Conservation (phyloP, 1,140 invertebrate species). For the Sycophila sp. region DNA sequence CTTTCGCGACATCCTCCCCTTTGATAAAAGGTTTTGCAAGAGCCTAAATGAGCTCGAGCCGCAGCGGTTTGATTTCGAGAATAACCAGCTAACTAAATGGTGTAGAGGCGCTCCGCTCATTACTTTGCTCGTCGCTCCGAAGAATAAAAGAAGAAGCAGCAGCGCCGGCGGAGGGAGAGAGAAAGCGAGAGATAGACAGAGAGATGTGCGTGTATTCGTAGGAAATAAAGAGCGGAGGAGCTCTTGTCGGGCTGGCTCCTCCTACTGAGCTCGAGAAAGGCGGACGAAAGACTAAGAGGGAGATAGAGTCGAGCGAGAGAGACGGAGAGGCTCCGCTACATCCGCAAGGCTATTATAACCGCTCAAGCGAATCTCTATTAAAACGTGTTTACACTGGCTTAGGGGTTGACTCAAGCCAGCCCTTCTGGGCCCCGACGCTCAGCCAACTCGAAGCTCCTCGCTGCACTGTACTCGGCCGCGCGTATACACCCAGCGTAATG, state of each 20-base stretch:
- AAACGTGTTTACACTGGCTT: constrained; percentile 69
- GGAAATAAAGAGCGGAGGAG: constrained; percentile 47
- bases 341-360: constrained; percentile 68
- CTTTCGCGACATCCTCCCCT: not conserved
- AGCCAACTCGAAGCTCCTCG: constrained; percentile 49
- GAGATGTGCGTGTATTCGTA: constrained; percentile 42
- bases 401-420: constrained; percentile 65
- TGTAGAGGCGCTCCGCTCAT: constrained; percentile 30
- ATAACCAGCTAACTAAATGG: constrained; percentile 37
- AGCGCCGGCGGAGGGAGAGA: constrained; percentile 39
- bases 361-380: constrained; percentile 69
- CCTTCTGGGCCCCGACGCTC: constrained; percentile 50
- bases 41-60: not conserved
- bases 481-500: constrained; percentile 58
- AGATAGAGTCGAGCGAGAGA: constrained; percentile 45
- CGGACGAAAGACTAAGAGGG: constrained; percentile 2
- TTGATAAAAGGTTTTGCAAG: not conserved
- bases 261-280: not conserved
- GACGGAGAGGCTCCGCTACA: constrained; percentile 54
- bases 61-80: constrained; percentile 26
- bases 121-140: constrained; percentile 38
- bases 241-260: not conserved
- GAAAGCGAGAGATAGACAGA: constrained; percentile 40
- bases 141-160: constrained; percentile 41
- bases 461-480: constrained; percentile 29